Evolutionary conservation across 2,113 vertebrate species (phyloP).

Genomic region (Salvelinus fontinalis): DNA sequence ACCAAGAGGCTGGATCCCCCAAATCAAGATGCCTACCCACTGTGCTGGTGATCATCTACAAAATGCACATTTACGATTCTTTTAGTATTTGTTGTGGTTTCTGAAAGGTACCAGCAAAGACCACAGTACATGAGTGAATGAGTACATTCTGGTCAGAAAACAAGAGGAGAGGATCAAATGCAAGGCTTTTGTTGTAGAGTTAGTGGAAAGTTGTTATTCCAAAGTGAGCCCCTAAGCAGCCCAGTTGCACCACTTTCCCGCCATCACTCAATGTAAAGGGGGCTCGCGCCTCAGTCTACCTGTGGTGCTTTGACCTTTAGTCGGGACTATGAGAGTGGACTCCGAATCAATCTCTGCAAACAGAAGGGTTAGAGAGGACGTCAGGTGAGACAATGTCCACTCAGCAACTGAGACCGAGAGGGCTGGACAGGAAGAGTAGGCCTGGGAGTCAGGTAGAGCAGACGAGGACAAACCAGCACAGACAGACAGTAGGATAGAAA

Average conservation of each 20-base stretch:
- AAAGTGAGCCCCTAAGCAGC: slow-evolving; percentile 11
- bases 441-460: not conserved
- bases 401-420: not conserved
- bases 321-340: slow-evolving; percentile 47
- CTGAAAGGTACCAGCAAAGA: not conserved
- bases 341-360: slow-evolving; percentile 68
- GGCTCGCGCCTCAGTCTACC: slow-evolving; percentile 50
- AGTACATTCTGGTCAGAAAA: not conserved
- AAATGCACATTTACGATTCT: slow-evolving; percentile 22
- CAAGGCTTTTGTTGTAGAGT: slow-evolving; percentile 28
- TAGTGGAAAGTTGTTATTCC: slow-evolving; percentile 39
- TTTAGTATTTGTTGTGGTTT: slow-evolving; percentile 19
- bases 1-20: slow-evolving; percentile 13
- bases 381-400: slow-evolving; percentile 9
- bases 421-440: not conserved
- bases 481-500: not conserved
- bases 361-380: slow-evolving; percentile 56
- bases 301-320: slow-evolving; percentile 62
- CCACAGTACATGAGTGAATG: not conserved
- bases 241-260: slow-evolving; percentile 23
- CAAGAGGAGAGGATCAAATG: slow-evolving; percentile 20
- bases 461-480: not conserved
- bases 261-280: slow-evolving; percentile 36
- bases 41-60: slow-evolving; percentile 51
- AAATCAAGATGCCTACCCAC: slow-evolving; percentile 36